Conservation (phyloP, 2,888 invertebrate genomes). For the Acronicta leporina region DNA sequence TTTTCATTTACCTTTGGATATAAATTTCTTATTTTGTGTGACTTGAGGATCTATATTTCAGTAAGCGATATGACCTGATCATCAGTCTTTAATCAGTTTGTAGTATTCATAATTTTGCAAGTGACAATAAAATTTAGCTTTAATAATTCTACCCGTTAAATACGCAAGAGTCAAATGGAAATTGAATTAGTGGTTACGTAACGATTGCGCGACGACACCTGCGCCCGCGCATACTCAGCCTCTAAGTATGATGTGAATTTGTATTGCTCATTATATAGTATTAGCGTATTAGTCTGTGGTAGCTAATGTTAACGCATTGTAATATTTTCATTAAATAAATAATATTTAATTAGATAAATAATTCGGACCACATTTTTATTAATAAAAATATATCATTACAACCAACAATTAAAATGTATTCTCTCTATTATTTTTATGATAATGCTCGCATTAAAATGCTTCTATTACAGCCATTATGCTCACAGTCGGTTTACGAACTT, state of each 20-base stretch:
- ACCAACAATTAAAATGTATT: constrained; percentile 5
- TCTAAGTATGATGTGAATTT: constrained; percentile 47
- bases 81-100: constrained; percentile 1
- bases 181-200: constrained; percentile 60
- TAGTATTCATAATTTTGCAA: constrained; percentile 17
- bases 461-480: constrained; percentile 42
- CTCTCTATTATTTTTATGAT: constrained; percentile 20
- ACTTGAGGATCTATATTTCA: too few species aligned
- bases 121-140: constrained; percentile 24
- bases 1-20: too few species aligned
- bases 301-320: constrained; percentile 16
- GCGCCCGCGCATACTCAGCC: constrained; percentile 46
- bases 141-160: constrained; percentile 44
- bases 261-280: constrained; percentile 49
- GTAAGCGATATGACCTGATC: too few species aligned
- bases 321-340: constrained; percentile 7
- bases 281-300: constrained; percentile 39
- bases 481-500: constrained; percentile 63
- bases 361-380: too few species aligned
- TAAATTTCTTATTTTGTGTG: too few species aligned
- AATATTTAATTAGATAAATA: too few species aligned
- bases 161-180: constrained; percentile 47
- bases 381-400: not conserved
- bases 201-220: constrained; percentile 56
- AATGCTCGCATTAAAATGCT: constrained; percentile 39